Percentiles rank a stretch among this genome's conserved stretches.
These are phyloP conservation scores for Aphrophora alni DNA, from an alignment of 2,888 invertebrate species.

Conservation along the genomic window DNA sequence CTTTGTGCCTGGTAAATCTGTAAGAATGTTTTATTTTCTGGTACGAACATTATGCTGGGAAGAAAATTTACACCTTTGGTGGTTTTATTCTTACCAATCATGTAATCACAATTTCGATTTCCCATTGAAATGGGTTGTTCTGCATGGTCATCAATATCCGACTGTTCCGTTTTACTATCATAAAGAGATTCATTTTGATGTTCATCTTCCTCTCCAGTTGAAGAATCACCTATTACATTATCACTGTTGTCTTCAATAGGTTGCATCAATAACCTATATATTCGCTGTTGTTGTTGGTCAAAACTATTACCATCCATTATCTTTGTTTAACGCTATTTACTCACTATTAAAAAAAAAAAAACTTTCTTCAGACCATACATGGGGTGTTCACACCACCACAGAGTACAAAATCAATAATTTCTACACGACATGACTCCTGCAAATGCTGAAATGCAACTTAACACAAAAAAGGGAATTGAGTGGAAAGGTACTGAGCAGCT, in stretches of 20 bases:
- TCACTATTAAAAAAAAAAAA: neutral
- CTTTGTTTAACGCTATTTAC: too few relatives aligned
- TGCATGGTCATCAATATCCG: constrained; percentile 10
- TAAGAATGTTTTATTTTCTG: neutral
- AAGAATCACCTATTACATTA: too few relatives aligned
- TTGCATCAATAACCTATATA: constrained; percentile 2
- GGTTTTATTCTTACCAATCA: constrained; percentile 6
- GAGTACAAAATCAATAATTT: neutral
- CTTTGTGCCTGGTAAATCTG: neutral
- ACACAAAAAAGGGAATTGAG: neutral
- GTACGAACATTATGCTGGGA: neutral
- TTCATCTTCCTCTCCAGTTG: neutral
- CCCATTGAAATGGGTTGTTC: neutral
- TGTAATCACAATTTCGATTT: constrained; percentile 11
- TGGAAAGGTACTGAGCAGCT: neutral
- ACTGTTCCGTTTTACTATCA: constrained; percentile 16
- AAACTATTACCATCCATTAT: neutral
- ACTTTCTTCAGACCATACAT: neutral
- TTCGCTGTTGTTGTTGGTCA: neutral
- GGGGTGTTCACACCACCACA: neutral
- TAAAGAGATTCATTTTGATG: neutral
- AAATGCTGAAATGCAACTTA: neutral
- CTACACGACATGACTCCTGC: too few relatives aligned
- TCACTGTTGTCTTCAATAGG: neutral
- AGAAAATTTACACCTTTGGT: constrained; percentile 12